A percentile compares a stretch with the other conserved stretches of the same genome.
These are phyloP conservation scores for Drosophila nigritarsus DNA, from an alignment of 2,888 invertebrate genomes.

Conservation along the genomic window DNA sequence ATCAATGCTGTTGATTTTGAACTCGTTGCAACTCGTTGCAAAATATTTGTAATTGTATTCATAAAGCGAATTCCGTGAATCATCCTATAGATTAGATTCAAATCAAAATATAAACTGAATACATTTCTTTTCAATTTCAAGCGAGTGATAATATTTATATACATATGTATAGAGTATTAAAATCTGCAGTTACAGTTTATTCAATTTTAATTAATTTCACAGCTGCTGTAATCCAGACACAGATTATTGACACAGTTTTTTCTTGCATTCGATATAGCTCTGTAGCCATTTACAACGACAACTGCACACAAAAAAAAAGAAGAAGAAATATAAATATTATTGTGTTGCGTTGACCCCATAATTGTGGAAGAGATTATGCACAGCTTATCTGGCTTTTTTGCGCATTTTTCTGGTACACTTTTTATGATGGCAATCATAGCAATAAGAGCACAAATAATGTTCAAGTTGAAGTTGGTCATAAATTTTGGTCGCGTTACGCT, in stretches of 20 bases:
- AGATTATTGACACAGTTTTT: constrained; percentile 10
- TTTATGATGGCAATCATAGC: constrained; percentile 15
- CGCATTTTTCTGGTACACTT: constrained; percentile 34
- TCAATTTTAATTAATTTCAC: constrained; percentile 33
- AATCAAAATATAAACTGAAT: background rate
- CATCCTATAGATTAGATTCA: background rate
- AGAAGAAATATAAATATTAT: background rate
- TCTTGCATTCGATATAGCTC: background rate
- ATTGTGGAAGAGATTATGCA: constrained; percentile 47
- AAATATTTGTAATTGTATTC: too few species aligned
- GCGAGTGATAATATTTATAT: background rate
- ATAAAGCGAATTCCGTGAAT: background rate
- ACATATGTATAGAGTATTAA: background rate
- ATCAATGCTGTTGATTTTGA: background rate
- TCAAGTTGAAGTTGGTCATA: constrained; percentile 74
- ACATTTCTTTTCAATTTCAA: background rate
- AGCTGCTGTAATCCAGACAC: constrained; percentile 36
- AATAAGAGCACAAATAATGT: constrained; percentile 9
- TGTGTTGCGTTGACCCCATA: constrained; percentile 22
- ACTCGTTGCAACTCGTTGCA: background rate
- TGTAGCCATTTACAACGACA: constrained; percentile 5
- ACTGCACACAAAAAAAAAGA: background rate
- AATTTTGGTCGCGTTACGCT: constrained; percentile 77
- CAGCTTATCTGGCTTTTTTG: constrained; percentile 59
- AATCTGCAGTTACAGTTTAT: constrained; percentile 5